Evolutionary conservation across 1,140 invertebrate species (phyloP), one percentile per base, ranked within the genome.

Genomic region (Euwallacea similis): DNA sequence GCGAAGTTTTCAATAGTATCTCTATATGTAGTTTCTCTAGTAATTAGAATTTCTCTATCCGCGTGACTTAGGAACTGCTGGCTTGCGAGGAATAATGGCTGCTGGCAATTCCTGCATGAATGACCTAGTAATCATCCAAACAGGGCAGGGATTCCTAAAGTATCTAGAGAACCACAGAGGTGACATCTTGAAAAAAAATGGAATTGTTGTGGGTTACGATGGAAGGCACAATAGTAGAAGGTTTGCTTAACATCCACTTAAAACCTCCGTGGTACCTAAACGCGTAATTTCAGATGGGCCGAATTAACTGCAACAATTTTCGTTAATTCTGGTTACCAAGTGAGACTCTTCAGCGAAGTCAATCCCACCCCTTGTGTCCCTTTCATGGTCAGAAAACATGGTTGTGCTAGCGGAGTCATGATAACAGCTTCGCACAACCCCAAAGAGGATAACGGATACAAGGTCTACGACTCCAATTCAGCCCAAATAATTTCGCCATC

Each of bases 391-490:
- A 80, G 83, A 10, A 83, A 88, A 70, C 89, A 88, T 42, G 87
- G 88, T 41, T 90, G 90, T 66, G 87, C 88, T 6, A 91, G 89
- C 61, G 97, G 97, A 6, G 87, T 98, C 7, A 97, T 98, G 95
- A 88, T 99, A 0, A 99, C 98, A 11, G 98, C 98, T 0, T 99
- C 97, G 0, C 98, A 99, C 77, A 99, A 99, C 85, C 98, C 97
- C 0, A 98, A 98, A 83, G 90, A 98, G 61, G 97, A 99, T 80
- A 99, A 99, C 83, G 98, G 98, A 6, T 99, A 99, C 80, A 99
- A 99, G 86, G 95, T 98, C 6, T 99, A 98, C 81, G 97, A 96
- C 91, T 84, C 84, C 16, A 98, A 98, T 83, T 95, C 96, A 1
- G 90, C 93, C n/a, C 97, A 98, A 88, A 98, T 99, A 56, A 92